phyloP scores from a whole-genome alignment of 2,113 vertebrate species.

The Illadopsis cleaveri region DNA sequence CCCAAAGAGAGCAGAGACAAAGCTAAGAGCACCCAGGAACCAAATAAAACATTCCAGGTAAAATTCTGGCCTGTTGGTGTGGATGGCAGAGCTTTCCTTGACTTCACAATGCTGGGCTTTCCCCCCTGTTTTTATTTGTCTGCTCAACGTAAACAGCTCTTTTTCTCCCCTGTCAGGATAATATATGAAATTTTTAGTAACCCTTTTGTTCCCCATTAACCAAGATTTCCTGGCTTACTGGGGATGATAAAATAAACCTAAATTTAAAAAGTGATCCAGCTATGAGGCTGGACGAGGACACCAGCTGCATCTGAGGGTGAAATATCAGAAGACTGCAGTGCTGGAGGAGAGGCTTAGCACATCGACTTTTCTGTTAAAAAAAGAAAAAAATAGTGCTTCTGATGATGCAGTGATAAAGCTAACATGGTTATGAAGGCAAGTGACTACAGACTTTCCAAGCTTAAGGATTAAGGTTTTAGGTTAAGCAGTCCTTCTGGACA shows the following conservation, averaged over 20 bases:
- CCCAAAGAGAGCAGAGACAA: background rate
- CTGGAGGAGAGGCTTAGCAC: conserved; percentile 72
- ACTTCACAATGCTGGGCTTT: background rate
- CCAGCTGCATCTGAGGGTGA: conserved; percentile 30
- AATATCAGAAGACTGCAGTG: conserved; percentile 57
- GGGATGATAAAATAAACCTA: conserved; percentile 18
- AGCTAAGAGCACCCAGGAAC: background rate
- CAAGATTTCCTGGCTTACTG: background rate
- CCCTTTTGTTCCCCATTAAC: background rate
- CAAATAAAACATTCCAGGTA: background rate
- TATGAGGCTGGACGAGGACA: conserved; percentile 26
- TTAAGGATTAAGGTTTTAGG: conserved; percentile 71
- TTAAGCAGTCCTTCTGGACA: conserved; percentile 68
- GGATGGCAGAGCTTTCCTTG: background rate
- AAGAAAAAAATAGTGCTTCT: conserved; percentile 42
- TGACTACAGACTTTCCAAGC: conserved; percentile 64
- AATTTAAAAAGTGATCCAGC: conserved; percentile 12
- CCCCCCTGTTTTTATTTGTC: background rate
- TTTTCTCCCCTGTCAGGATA: background rate
- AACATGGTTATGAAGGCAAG: conserved; percentile 66
- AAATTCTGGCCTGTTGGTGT: background rate
- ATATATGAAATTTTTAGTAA: background rate
- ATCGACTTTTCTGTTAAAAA: conserved; percentile 59
- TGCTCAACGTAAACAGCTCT: background rate
- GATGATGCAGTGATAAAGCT: conserved; percentile 55